Evolutionary conservation across 2,888 invertebrate species (phyloP), one percentile per base, ranked within the genome.

Genomic region (Himalopsyche tibetana): DNA sequence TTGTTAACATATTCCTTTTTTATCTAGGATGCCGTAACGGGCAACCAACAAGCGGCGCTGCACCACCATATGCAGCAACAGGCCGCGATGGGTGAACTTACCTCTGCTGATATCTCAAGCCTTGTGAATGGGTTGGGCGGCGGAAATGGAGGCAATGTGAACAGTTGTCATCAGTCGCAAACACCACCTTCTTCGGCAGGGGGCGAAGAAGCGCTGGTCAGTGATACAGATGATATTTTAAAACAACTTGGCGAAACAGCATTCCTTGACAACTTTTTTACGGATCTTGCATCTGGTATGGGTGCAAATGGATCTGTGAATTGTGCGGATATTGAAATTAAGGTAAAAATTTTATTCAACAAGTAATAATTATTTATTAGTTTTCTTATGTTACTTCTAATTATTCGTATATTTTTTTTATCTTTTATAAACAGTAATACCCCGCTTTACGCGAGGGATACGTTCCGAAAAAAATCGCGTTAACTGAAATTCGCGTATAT

Each of bases 171-270:
- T 36, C 74, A 74, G 36, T 74, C 74, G 12, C 74, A 74, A 36
- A 74, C 74, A 3, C 74, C 74, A 15, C 74, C 74, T 36, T 74
- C 74, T 36, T 74, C 74, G 15, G 74, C 74, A 4, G 74, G 28
- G 38, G 74, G 74, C 1, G 74, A 74, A 74, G 74, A 74, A 36
- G 74, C 36, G 1, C 36, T 74, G 74, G 74, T 12, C 74, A 74
- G 74, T 36, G 74, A 96, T 90, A 95, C 96, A 82, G 97, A 96
- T 89, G 97, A 97, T 89, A 95, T 97, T 88, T 95, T 97, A 90
- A 96, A 96, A 89, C 96, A 97, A 91, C 93, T 97, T 79, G 96
- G 96, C 55, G 97, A 97, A 90, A 96, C 96, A 84, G 95, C 96
- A 87, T 97, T 98, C 90, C 95, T 98, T 89, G 98, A 98, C 90